These are phyloP conservation scores for Saturnia japonica DNA, from an alignment of 2,888 invertebrate species.

Conservation along the genomic window DNA sequence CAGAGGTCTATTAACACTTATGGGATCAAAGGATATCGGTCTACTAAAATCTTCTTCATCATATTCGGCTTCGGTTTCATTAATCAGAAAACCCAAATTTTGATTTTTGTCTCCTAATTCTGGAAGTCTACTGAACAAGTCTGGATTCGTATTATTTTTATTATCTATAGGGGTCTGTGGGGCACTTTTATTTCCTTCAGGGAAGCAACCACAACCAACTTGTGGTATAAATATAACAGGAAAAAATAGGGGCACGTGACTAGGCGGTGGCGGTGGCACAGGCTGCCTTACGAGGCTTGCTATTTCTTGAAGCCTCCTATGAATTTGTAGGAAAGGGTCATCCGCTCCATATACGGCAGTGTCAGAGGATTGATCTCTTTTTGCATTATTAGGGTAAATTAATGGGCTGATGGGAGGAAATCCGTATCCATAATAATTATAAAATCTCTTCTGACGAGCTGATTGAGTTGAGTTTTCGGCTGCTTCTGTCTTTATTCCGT, in stretches of 20 bases:
- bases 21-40: constrained; percentile 59
- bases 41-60: constrained; percentile 46
- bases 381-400: constrained; percentile 38
- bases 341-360: constrained; percentile 41
- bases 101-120: constrained; percentile 59
- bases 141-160: constrained; percentile 35
- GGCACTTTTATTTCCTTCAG: constrained; percentile 24
- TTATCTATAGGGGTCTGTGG: constrained; percentile 24
- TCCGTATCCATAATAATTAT: constrained; percentile 46
- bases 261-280: constrained; percentile 36
- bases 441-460: constrained; percentile 56
- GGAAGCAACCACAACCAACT: constrained; percentile 48
- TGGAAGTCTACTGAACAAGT: constrained; percentile 47
- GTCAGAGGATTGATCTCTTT: constrained; percentile 41
- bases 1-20: constrained; percentile 40
- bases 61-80: constrained; percentile 42
- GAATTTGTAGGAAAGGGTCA: constrained; percentile 50
- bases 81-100: constrained; percentile 61
- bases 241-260: constrained; percentile 49
- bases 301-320: constrained; percentile 52
- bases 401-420: constrained; percentile 46
- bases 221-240: constrained; percentile 56
- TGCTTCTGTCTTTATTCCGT: constrained; percentile 33
- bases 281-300: constrained; percentile 44
- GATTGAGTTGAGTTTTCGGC: constrained; percentile 37